These are phyloP conservation scores for Picathartes gymnocephalus DNA, from an alignment of 2,113 vertebrate species.

Conservation along the genomic window DNA sequence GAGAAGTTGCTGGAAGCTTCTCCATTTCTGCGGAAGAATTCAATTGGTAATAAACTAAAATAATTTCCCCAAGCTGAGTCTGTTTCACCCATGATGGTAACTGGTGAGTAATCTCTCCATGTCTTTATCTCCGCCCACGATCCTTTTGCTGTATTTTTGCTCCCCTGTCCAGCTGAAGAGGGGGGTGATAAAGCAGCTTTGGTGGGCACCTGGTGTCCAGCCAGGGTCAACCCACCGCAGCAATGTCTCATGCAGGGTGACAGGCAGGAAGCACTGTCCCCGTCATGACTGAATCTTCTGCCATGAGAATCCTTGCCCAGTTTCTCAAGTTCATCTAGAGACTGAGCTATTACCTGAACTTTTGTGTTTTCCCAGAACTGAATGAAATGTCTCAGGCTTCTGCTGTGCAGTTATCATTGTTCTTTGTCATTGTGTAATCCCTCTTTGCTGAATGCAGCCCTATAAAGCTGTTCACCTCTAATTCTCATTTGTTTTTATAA, in stretches of 20 bases:
- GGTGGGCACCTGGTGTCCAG: not conserved
- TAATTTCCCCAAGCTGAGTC: not conserved
- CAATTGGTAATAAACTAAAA: not conserved
- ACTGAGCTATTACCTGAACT: not conserved
- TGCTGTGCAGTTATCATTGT: not conserved
- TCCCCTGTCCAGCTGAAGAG: not conserved
- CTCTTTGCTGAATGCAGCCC: not conserved
- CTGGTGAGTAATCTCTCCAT: not conserved
- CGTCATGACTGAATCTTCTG: not conserved
- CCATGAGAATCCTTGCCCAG: not conserved
- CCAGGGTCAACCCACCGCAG: not conserved
- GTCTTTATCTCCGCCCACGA: fast-evolving
- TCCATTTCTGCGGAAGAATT: not conserved
- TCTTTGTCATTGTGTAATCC: not conserved
- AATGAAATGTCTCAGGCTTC: not conserved
- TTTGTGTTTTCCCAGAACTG: not conserved
- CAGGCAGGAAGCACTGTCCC: not conserved
- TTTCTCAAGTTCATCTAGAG: not conserved
- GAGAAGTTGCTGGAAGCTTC: not conserved
- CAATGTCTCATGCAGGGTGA: not conserved
- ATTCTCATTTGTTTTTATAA: conserved; percentile 7
- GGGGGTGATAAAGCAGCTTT: fast-evolving
- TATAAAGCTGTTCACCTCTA: not conserved
- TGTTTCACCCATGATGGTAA: not conserved
- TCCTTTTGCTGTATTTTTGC: not conserved